Conservation (phyloP, 1,140 invertebrate genomes). For the Panagrolaimus sp. region DNA sequence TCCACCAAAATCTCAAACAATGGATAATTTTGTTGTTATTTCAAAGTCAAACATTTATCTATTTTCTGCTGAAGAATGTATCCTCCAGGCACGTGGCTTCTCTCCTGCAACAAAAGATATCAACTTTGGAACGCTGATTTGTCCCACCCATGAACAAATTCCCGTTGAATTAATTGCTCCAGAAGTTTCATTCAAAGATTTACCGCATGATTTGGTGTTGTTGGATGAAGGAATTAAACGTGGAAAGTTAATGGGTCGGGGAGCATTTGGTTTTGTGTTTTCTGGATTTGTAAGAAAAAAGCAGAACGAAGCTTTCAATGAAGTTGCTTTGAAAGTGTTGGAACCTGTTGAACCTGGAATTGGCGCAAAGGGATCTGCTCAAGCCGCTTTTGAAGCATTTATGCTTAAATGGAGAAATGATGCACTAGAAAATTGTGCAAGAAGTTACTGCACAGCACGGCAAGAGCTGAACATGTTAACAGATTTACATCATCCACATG, state of each 20-base stretch:
- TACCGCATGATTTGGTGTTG: constrained; percentile 73
- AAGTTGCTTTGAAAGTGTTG: constrained; percentile 89
- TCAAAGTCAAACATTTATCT: constrained; percentile 50
- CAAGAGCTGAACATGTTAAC: constrained; percentile 85
- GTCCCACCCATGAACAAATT: constrained; percentile 71
- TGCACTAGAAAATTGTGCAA: constrained; percentile 79
- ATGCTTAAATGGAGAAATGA: constrained; percentile 77
- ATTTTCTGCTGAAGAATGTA: constrained; percentile 86
- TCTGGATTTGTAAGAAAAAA: constrained; percentile 44
- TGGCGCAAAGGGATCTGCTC: constrained; percentile 58
- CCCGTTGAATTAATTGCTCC: constrained; percentile 72
- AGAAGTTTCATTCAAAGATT: constrained; percentile 77
- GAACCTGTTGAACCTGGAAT: constrained; percentile 82
- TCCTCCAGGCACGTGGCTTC: constrained; percentile 71
- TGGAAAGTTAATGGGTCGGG: constrained; percentile 79
- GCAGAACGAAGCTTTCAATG: constrained; percentile 42
- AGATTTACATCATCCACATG: constrained; percentile 77
- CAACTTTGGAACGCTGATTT: constrained; percentile 60
- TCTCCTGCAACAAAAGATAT: constrained; percentile 46
- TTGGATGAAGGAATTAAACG: constrained; percentile 61
- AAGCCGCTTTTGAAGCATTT: constrained; percentile 72
- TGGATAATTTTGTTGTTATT: constrained; percentile 16
- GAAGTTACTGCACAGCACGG: constrained; percentile 85
- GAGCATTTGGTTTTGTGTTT: constrained; percentile 95
- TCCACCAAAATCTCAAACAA: constrained; percentile 16